Evolutionary conservation across 2,113 vertebrate genomes (phyloP), one percentile per base, ranked within the genome.

Genomic region (Oncorhynchus clarkii): DNA sequence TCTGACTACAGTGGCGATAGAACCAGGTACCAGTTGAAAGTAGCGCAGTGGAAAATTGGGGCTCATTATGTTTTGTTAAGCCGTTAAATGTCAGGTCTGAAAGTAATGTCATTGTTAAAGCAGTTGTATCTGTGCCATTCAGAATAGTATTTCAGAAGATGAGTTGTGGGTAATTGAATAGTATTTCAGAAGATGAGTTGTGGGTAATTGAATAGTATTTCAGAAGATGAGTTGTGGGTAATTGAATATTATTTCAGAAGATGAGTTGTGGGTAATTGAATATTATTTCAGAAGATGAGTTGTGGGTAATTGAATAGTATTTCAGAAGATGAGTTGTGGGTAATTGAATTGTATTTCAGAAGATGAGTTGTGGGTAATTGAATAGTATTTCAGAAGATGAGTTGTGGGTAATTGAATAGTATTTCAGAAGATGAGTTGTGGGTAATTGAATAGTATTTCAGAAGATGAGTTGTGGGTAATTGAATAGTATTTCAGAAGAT

Each of bases 21-120:
- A 18, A 14, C 13, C 14, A 62, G 59, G 18, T n/a, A 62, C n/a
- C n/a, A 2, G 18, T 24, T 62, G 18, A 62, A 62, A 22, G 59
- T 62, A 62, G 8, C 8, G 4, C n/a, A 20, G 5, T 3, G 59
- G 59, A 54, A n/a, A 11, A 11, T 22, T 62, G 59, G 59, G 1
- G 22, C 18, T n/a, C 59, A 62, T 31, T 29, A 67, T 67, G 16
- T 16, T 51, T n/a, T 22, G 27, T 31, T 51, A 57, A 67, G 16
- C 29, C 4, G 51, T 68, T 29, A 34, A 31, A 68, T 39, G 29
- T 68, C 31, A 34, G 67, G 13, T 20, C 16, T 39, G 67, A 39
- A 16, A 68, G 22, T 68, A 70, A 22, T 75, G 76, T 71, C 78
- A 68, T 65, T 59, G 26, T 49, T 27, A 22, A 70, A 22, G 20